Evolutionary conservation across 2,888 invertebrate genomes (phyloP), one percentile per base, ranked within the genome.

Genomic region (Trachelus troglodyta): DNA sequence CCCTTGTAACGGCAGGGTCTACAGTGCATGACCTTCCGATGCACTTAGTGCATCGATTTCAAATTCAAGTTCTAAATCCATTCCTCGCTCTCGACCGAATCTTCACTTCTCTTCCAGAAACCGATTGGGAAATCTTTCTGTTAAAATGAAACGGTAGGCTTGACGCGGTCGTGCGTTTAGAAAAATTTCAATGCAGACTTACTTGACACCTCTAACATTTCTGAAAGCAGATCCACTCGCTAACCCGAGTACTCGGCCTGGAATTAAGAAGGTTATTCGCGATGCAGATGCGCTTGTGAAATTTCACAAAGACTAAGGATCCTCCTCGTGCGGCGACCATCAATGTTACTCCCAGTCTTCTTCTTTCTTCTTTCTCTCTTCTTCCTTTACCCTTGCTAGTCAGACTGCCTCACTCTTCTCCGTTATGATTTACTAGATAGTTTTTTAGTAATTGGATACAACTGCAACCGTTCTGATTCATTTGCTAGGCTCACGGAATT

Each of bases 221-320:
- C 71, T 71, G 71, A 71, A 71, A 71, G 71, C 71, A 71, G 71
- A 71, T 71, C 71, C 34, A 33, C 6, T 31, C 71, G 71, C 71
- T 12, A 12, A 71, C 71, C 33, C 9, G 31, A 71, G 23, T 56
- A 23, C 4, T 71, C 3, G 71, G 15, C 12, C n/a, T 4, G 71
- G 31, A 4, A 71, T 33, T 12, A 31, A 31, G 71, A 71, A 71
- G 71, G 31, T 71, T 12, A 71, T 31, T 23, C 31, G 33, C 31
- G 12, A 31, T 56, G 23, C 56, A 9, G 74, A 74, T n/a, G 74
- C 34, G 34, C 12, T 74, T 74, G 74, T 23, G 74, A 74, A 74
- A 74, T 56, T 37, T 3, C 74, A n/a, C 56, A 56, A 15, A 15
- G 35, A 74, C 3, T 74, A 34, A 3, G 37, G 33, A 34, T 33